Evolutionary conservation across 2,113 vertebrate genomes (phyloP).

Genomic region (Fulica atra): DNA sequence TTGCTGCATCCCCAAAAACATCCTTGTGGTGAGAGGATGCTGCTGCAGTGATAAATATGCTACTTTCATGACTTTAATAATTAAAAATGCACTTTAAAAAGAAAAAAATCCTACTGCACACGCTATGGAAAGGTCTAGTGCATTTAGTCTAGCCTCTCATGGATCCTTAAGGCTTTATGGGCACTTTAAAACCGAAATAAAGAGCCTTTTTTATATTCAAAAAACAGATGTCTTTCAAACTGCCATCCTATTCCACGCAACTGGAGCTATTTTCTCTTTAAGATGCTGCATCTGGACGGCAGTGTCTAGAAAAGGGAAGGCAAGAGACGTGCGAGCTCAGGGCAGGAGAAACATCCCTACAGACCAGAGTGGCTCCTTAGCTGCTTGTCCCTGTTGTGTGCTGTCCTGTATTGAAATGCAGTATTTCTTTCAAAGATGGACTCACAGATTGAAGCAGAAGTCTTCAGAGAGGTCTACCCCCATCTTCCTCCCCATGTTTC

Average conservation of each 20-base stretch:
- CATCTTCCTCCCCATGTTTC: neutral
- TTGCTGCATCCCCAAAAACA: neutral
- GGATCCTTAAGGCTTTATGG: slow-evolving; percentile 44
- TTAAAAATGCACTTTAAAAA: slow-evolving; percentile 54
- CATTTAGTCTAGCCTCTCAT: slow-evolving; percentile 38
- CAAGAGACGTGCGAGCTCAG: neutral
- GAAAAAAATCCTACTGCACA: neutral
- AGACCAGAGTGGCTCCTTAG: neutral
- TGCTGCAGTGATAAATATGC: slow-evolving; percentile 12
- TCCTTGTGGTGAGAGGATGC: neutral
- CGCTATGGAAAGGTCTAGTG: neutral
- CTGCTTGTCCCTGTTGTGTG: neutral
- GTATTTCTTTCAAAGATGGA: neutral
- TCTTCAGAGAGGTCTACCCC: neutral
- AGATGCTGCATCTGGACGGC: slow-evolving; percentile 27
- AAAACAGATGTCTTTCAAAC: slow-evolving; percentile 24
- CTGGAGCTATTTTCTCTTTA: neutral
- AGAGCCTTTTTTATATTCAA: slow-evolving; percentile 37
- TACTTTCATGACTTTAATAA: slow-evolving; percentile 65
- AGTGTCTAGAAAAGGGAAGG: no score
- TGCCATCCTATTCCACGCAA: slow-evolving; percentile 12
- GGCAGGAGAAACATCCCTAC: neutral
- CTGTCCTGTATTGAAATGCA: no score
- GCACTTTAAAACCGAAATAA: slow-evolving; percentile 52
- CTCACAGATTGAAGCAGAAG: neutral